Base-by-base conservation (phyloP, 1,140 invertebrate genomes). In the Trichonephila inaurata region DNA sequence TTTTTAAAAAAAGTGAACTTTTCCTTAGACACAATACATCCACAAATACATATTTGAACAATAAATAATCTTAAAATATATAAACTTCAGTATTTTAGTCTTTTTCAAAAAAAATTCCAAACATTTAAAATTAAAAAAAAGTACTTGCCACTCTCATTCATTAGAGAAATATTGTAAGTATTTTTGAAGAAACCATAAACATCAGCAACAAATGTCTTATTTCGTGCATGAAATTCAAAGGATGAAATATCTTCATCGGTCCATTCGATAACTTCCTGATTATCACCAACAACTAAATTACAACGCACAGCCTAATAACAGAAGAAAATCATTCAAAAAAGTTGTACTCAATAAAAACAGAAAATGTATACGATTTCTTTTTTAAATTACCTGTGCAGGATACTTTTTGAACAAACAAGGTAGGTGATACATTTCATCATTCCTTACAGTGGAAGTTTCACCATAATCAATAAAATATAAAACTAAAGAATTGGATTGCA, bases 221-320 rank as follows among this genome's bases (percentile, higher is more conserved):
- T 44, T 64, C 6, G 2, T 16, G 89, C 33, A 62, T 62, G 58
- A 19, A 21, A 33, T 85, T 92, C 1, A 33, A 92, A 83, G 44
- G 60, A 83, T 7, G 77, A 77, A 24, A 66, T 85, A 19, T 92
- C 81, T 14, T 92, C 60, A n/a, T 64, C 77, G 69, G 2, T 92
- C 90, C 90, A 92, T 10, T 1, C 21, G 28, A 66, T n/a, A 51
- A 64, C 60, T 85, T 64, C 60, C 0, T 21, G n/a, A 12, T 28
- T 40, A 40, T 3, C 16, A 18, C 21, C 81, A 66, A 69, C 82
- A 4, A 83, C 60, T 83, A 92, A 69, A 40, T 92, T 92, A 24
- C 90, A 92, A 44, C 81, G 51, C 7, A 92, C 51, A 28, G 90
- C 90, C 90, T 92, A 86, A 19, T 28, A 40, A 5, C 60, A 90